Evolutionary conservation across 2,888 invertebrate species (phyloP), one percentile per base, ranked within the genome.

Genomic region (Pristionchus japonicus): DNA sequence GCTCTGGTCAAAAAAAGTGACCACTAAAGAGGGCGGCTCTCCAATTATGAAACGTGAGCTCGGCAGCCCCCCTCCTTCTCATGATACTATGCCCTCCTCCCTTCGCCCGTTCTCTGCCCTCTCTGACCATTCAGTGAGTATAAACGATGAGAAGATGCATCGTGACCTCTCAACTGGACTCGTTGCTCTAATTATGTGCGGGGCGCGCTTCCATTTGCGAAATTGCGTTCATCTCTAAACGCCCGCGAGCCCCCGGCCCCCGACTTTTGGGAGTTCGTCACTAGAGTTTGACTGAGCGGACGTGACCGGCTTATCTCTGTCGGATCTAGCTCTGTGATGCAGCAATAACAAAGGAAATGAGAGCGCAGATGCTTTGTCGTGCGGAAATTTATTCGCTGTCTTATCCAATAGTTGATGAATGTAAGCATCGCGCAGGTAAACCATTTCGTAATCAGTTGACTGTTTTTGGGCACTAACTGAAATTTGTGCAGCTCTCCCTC

Each of bases 21-120:
- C 40, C n/a, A 40, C 43, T 70, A 64, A 67, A 83, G 67, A 37
- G 52, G n/a, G 88, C 88, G 88, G 34, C 77, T 74, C n/a, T n/a
- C 43, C 43, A 77, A 77, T 77, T 77, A 77, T 77, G 77, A 77
- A 77, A 77, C 77, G 77, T 77, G 43, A 43, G 77, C 31, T 31
- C 64, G 27, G 61, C 85, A 27, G 2, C 85, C 49, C 34, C 47
- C 64, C 43, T 64, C 47, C 83, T 27, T 34, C 40, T 4, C 70
- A 15, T 31, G n/a, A n/a, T 34, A 23, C 9, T 7, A n/a, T 43
- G 13, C 31, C 34, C 34, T 52, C 34, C 43, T 27, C 52, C 82
- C 23, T 52, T 34, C 82, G 52, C 49, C 34, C 1, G 40, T 40
- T 27, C 17, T 17, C 1, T 6, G 3, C 23, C 17, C 37, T 17